Percentiles rank a stretch among this genome's conserved stretches.
These are phyloP conservation scores for Ariolimax columbianus DNA, from an alignment of 2,888 invertebrate genomes.

Conservation along the genomic window DNA sequence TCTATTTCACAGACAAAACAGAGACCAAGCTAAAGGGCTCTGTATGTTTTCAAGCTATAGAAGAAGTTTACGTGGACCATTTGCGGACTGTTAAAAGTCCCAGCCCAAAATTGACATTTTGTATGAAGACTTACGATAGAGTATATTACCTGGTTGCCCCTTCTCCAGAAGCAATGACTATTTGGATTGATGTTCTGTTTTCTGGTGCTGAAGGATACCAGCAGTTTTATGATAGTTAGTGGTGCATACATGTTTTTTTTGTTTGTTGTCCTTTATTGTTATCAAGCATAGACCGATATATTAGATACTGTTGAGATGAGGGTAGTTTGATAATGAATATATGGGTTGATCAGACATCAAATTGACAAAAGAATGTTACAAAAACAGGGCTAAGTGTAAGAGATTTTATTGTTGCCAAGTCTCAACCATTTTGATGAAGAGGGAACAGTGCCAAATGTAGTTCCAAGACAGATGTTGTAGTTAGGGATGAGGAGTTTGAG, in stretches of 20 bases:
- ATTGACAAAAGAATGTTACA: not conserved
- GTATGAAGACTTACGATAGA: slow-evolving; percentile 93
- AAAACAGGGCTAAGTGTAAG: no score
- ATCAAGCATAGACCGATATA: not conserved
- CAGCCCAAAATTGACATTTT: slow-evolving; percentile 93
- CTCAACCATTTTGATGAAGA: no score
- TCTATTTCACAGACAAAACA: slow-evolving; percentile 93
- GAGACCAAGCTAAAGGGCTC: slow-evolving; percentile 92
- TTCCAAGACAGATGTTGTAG: no score
- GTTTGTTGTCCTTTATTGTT: no score
- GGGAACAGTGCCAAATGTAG: no score
- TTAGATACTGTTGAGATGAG: no score
- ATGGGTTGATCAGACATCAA: no score
- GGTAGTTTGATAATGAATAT: no score
- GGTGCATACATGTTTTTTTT: not conserved
- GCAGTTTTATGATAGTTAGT: slow-evolving; percentile 80
- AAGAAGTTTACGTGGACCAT: slow-evolving; percentile 97
- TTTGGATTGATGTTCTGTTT: slow-evolving; percentile 97
- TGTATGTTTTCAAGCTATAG: slow-evolving; percentile 87
- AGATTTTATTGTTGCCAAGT: no score
- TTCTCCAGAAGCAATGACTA: slow-evolving; percentile 93
- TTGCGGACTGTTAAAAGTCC: slow-evolving; percentile 94
- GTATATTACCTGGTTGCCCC: slow-evolving; percentile 95
- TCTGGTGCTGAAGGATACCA: slow-evolving; percentile 94
- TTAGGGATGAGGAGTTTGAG: no score